Evolutionary conservation across 2,113 vertebrate species (phyloP), one percentile per base, ranked within the genome.

Genomic region (Nipponia nippon): DNA sequence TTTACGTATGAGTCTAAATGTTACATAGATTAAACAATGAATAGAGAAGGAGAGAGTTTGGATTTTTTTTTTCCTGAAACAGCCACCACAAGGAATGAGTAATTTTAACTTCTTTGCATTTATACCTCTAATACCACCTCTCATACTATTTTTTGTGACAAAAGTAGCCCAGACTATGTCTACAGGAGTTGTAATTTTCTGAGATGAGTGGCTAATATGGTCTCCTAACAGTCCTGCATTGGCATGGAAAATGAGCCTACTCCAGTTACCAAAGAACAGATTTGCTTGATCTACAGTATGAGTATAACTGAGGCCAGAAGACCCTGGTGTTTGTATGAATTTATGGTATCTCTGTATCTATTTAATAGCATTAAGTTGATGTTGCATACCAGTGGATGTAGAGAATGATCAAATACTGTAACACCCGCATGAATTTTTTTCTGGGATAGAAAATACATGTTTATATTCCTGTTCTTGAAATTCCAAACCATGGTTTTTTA

Each of bases 241-340:
- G 90, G 81, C 94, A 96, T 44, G 83, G 90, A 92, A 91, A 95
- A 94, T 87, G 83, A 96, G 91, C 62, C 87, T 92, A 52, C 88
- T 93, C 84, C 94, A 93, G 40, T 89, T 97, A 98, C 98, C 98
- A 98, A 98, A 98, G 98, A 98, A 97, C 62, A 94, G 82, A 91
- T 97, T 97, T 98, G 89, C 73, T 97, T 95, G 71, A 92, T 86
- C 85, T 96, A 19, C 90, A 94, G 89, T 97, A 52, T 29, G 69
- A 58, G 44, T 50, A 44, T 71, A 63, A 71, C 30, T 52, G 73
- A 91, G 91, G 82, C 83, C 77, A 75, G 87, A 90, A 83, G 69
- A 89, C 78, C 73, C 63, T 94, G 93, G 62, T 94, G 73, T 95
- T 96, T 96, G 85, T 97, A 83, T 89, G 89, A 61, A 47, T 79